Percentiles rank a stretch among this genome's conserved stretches.
Evolutionary conservation across 35 echinoderm and acorn worm species (phyloP).

Genomic region (Heliocidaris erythrogramma): DNA sequence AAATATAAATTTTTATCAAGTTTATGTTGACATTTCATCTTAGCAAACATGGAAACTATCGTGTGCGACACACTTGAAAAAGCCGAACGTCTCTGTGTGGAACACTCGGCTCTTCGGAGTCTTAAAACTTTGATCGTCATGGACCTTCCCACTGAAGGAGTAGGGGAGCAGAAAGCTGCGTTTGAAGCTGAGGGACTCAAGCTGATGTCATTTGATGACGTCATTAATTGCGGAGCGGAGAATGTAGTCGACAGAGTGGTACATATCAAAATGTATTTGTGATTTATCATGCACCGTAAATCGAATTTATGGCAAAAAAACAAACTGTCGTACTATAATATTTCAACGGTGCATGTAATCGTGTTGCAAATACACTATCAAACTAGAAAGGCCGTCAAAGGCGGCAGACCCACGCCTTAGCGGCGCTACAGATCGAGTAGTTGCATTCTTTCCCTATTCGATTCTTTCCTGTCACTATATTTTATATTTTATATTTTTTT

Average conservation of each 20-base stretch:
- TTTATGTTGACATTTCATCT: not conserved
- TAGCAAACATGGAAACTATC: slow-evolving; percentile 4
- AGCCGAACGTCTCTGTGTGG: not conserved
- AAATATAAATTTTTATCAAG: too few relatives aligned
- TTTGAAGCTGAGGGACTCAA: slow-evolving; percentile 5
- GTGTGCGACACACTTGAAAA: slow-evolving; percentile 34
- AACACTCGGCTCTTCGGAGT: not conserved
- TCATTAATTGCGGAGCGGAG: not conserved
- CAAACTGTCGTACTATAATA: too few relatives aligned
- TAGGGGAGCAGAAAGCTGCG: slow-evolving; percentile 7
- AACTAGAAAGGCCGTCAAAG: too few relatives aligned
- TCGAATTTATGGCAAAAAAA: too few relatives aligned
- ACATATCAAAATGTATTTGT: not conserved
- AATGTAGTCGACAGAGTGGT: slow-evolving; percentile 41
- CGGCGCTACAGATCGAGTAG: too few relatives aligned
- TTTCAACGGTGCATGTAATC: too few relatives aligned
- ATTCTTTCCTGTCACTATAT: too few relatives aligned
- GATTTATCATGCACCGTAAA: not conserved
- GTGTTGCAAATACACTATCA: too few relatives aligned
- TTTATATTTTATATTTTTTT: too few relatives aligned
- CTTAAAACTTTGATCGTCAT: slow-evolving; percentile 19
- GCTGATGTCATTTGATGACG: slow-evolving; percentile 43
- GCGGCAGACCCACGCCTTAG: too few relatives aligned
- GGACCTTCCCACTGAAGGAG: slow-evolving; percentile 32
- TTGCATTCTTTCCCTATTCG: too few relatives aligned